Evolutionary conservation across 2,113 vertebrate species (phyloP), one percentile per base, ranked within the genome.

Genomic region (Psephotus haematonotus): DNA sequence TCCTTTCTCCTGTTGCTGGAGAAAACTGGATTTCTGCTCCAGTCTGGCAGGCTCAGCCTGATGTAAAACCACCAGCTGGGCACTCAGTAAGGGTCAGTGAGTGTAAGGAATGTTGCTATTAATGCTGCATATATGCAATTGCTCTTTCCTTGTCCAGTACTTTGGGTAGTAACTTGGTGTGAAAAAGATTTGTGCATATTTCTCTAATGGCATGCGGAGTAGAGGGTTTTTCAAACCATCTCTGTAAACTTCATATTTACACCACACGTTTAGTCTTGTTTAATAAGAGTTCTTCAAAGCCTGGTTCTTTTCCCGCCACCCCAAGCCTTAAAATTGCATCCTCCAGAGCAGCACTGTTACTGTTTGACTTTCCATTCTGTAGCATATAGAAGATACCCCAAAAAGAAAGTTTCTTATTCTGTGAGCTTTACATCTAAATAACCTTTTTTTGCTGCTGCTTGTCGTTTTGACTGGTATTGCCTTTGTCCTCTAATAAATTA

Each of bases 361-460:
- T 75, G 25, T 64, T 95, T 60, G 33, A 39, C 35, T 68, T 68
- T 60, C 17, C 16, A 25, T 72, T 55, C 84, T 79, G 39, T 4
- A 15, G 19, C 13, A 19, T 11, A 10, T 49, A 46, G 63, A 49
- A 47, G 39, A 70, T 87, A 74, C 5, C 7, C 15, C 80, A 46
- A 74, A 11, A 44, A 78, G 17, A 80, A 82, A 15, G 2, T 6
- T 37, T 55, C 59, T 63, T 81, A 27, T 71, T 63, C 60, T 55
- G 23, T 71, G 77, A 79, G 47, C 39, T 93, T 23, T 82, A 76
- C 59, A 44, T 92, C 78, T 91, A 90, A 91, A 87, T 53, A 41
- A 82, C 27, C 27, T 65, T 62, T 63, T 63, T 94, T 69, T 74
- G 25, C 49, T 63, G 59, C 53, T 53, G n/a, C 65, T 87, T 82